Evolutionary conservation across 1,140 invertebrate genomes (phyloP).

Genomic region (Neodiprion fabricii): DNA sequence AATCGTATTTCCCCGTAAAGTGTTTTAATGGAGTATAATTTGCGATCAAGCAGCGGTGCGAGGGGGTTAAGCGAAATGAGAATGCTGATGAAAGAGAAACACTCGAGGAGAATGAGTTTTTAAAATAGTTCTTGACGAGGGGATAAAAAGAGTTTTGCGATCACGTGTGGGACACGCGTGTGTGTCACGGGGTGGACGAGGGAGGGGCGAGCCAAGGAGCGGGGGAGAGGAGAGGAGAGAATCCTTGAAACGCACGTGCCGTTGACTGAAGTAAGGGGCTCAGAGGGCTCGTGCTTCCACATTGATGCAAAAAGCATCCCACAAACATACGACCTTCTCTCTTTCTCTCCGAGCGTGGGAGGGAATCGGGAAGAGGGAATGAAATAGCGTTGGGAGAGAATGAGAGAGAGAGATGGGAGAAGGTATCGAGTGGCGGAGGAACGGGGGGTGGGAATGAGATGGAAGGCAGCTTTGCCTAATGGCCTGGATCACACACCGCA

Average conservation of each 20-base stretch:
- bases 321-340: conserved; percentile 29
- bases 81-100: too few species aligned
- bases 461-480: conserved; percentile 40
- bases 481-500: conserved; percentile 49
- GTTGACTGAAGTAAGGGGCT: conserved; percentile 46
- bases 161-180: not conserved
- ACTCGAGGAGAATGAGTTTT: too few species aligned
- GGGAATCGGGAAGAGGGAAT: not conserved
- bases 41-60: too few species aligned
- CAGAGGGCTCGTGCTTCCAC: conserved; percentile 37
- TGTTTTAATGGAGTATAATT: too few species aligned
- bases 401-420: not conserved
- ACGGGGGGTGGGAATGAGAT: conserved; percentile 24
- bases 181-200: not conserved
- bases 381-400: not conserved
- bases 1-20: too few species aligned
- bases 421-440: not conserved
- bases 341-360: not conserved
- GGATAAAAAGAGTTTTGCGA: not conserved
- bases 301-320: conserved; percentile 41
- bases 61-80: too few species aligned
- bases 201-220: not conserved
- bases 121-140: not conserved
- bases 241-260: conserved; percentile 53
- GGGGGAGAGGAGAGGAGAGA: conserved; percentile 20